Base-by-base conservation (phyloP, 2,797 vertebrate species). In the Hippoglossus hippoglossus region DNA sequence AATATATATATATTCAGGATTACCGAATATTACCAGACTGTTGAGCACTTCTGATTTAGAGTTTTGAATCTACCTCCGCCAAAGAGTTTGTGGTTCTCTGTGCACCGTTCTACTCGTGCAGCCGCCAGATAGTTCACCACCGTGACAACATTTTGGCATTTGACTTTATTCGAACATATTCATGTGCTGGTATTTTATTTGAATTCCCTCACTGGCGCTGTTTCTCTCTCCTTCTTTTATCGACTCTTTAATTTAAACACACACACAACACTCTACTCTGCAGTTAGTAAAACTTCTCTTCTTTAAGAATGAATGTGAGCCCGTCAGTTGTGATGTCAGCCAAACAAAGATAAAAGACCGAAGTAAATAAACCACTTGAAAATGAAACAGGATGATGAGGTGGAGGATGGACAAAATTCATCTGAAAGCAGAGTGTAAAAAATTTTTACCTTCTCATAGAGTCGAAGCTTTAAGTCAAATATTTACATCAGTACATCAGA, bases 281-380 rank as follows among this genome's bases (percentile, higher is more conserved):
- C 31, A 34, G 31, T 10, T 34, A 15, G 2, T 39, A 39, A 39
- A 39, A 12, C 36, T 39, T 54, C 10, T 13, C 25, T 7, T 74
- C 57, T 49, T 31, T 53, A 62, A 54, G 19, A 28, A 39, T 44
- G 12, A 12, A 39, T 3, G 12, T 7, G 13, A 7, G 55, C 7
- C 25, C 26, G 5, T n/a, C 10, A 19, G 11, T n/a, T 52, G 24
- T 52, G 47, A 62, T 54, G 25, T 63, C 34, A 63, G 59, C 63
- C 53, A 24, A 56, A n/a, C 51, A 54, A n/a, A 47, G 49, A 31
- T 19, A 39, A 18, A 41, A 25, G 24, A 59, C 61, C 36, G 22
- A 47, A 21, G 18, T 63, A 4, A 58, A 41, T n/a, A 67, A 58
- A 36, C 24, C 68, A 28, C 25, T 5, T 13, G 16, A 3, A 21